A percentile compares a stretch with the other conserved stretches of the same genome.
Evolutionary conservation across 2,113 vertebrate species (phyloP).

Genomic region (Otus sunia): DNA sequence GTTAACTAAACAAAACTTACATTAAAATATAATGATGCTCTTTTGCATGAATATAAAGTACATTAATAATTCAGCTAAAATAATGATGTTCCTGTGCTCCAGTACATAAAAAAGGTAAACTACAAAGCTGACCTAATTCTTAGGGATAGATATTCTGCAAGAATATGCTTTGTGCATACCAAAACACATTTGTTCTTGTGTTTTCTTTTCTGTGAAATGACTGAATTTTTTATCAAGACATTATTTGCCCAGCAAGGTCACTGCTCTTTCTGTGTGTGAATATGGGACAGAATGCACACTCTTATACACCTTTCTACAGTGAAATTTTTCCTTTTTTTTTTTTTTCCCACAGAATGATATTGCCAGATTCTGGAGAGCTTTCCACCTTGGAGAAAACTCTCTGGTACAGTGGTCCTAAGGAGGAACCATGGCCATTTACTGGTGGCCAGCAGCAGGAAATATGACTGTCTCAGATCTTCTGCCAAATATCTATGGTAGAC

Average conservation of each 20-base stretch:
- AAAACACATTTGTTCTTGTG: not conserved
- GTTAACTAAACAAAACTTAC: not conserved
- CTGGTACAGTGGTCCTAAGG: too few species aligned
- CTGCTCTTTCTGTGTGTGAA: not conserved
- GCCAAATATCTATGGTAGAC: not conserved
- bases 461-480: not conserved
- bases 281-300: not conserved
- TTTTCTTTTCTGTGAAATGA: not conserved
- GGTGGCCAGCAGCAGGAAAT: not conserved
- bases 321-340: not conserved
- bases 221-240: not conserved
- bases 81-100: not conserved
- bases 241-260: not conserved
- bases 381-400: not conserved
- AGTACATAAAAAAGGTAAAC: not conserved
- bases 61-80: constrained; percentile 4
- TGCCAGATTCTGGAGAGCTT: not conserved
- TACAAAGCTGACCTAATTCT: constrained; percentile 3
- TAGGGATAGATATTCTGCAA: not conserved
- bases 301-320: not conserved
- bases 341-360: not conserved
- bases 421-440: not conserved
- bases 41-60: not conserved
- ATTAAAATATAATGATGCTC: not conserved
- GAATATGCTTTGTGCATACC: not conserved